Percentiles rank a stretch among this genome's conserved stretches.
These are phyloP conservation scores for Montipora sp. DNA, from an alignment of 64 coral and sea anemone species.

Conservation along the genomic window DNA sequence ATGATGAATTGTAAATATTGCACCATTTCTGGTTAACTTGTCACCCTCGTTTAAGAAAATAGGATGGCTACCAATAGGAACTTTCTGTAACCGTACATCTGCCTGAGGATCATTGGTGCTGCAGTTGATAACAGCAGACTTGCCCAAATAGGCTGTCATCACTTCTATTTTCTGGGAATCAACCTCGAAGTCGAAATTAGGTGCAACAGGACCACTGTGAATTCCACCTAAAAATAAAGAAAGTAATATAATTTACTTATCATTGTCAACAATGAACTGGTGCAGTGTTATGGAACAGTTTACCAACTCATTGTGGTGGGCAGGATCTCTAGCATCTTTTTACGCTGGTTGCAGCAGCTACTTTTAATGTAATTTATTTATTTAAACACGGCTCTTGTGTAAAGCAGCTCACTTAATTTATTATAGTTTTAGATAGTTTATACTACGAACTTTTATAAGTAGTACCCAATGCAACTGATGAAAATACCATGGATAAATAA, in stretches of 20 bases:
- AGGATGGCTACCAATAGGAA: background rate
- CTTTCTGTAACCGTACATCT: background rate
- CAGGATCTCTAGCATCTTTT: no score
- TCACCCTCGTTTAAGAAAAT: background rate
- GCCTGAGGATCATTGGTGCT: conserved; percentile 17
- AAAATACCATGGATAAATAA: no score
- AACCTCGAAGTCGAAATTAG: background rate
- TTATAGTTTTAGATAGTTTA: no score
- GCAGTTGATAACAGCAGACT: background rate
- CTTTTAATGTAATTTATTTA: no score
- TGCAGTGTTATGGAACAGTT: no score
- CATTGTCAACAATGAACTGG: background rate
- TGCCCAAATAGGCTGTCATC: background rate
- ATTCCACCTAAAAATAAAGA: background rate
- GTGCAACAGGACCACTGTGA: background rate
- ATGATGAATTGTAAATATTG: background rate
- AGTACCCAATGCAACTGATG: no score
- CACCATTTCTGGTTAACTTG: background rate
- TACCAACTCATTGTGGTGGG: no score
- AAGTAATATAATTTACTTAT: no score
- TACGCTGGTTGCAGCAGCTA: no score
- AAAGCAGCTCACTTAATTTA: no score
- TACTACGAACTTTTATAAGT: no score
- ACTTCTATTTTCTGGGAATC: background rate
- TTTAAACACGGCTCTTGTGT: no score